Percentiles rank a stretch among this genome's conserved stretches.
These are phyloP conservation scores for Acanthaster planci DNA, from an alignment of 35 echinoderm and acorn worm genomes.

Conservation along the genomic window DNA sequence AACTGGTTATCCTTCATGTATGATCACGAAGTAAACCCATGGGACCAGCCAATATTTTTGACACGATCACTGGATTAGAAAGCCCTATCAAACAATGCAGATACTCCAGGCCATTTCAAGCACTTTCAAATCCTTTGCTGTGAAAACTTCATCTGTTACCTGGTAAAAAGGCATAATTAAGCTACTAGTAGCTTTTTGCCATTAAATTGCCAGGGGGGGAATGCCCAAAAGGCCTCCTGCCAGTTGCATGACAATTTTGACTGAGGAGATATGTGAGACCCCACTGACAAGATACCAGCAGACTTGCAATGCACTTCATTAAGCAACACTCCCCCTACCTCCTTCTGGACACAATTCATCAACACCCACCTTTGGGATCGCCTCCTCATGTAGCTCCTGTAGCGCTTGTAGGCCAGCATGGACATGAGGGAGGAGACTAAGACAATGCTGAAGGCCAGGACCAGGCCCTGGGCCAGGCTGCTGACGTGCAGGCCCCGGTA, in stretches of 20 bases:
- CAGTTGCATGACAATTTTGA: neutral
- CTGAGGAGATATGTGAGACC: neutral
- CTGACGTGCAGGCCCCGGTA: constrained; percentile 32
- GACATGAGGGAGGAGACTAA: constrained; percentile 6
- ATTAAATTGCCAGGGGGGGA: neutral
- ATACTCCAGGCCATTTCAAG: too few species aligned
- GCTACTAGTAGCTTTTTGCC: neutral
- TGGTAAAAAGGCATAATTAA: too few species aligned
- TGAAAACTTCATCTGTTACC: too few species aligned
- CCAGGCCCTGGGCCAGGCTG: constrained; percentile 28
- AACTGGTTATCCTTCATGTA: too few species aligned
- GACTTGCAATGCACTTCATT: neutral
- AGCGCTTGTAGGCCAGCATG: constrained; percentile 27
- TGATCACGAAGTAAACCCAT: too few species aligned
- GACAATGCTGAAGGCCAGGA: constrained; percentile 23
- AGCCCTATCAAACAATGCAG: too few species aligned
- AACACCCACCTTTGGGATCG: constrained; percentile 18
- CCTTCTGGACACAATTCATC: neutral
- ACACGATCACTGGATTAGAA: too few species aligned
- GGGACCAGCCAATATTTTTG: too few species aligned
- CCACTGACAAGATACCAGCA: neutral
- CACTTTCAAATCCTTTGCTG: too few species aligned
- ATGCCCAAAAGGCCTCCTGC: neutral
- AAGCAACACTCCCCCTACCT: too few species aligned
- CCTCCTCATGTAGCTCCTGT: constrained; percentile 30